Evolutionary conservation across 2,888 invertebrate species (phyloP), one percentile per base, ranked within the genome.

Genomic region (Auanema sp.): DNA sequence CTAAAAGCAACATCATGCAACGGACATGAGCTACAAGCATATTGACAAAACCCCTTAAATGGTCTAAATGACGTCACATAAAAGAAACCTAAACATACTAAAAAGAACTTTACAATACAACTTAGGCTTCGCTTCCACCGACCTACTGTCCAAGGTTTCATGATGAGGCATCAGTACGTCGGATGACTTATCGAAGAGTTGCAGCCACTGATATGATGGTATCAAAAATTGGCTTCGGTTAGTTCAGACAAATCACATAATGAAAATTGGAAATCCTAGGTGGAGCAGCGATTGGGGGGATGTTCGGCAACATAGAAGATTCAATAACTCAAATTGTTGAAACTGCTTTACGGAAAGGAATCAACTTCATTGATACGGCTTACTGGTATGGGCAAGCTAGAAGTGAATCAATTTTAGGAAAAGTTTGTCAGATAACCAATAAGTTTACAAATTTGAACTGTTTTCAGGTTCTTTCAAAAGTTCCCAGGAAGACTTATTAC

Each of bases 331-430:
- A 88, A 60, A 88, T 92, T 0, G 87, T 95, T 43, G 88, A 88
- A 58, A 87, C 89, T 74, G 90, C 91, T 0, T 83, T 95, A 2
- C 89, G 89, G 81, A 87, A 52, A 57, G 70, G 73, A 6, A 88
- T 96, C 18, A 96, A 96, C 86, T 92, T 91, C 79, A 89, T 96
- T 64, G 95, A 96, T 83, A 93, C 93, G 0, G 91, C 91, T 0
- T 93, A 93, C 0, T 95, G 90, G 90, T 95, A 95, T 83, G 95
- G 95, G 0, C 90, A 92, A 83, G 92, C 93, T 0, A 88, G 88
- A 66, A 91, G 94, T 0, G 94, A 95, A 85, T 87, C 87, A 69
- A 87, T 90, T 12, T 85, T 94, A 23, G 95, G 94, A 69, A 89
- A 91, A 88, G 86, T 86, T 70, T 41, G 50, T 24, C 1, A n/a